These are phyloP conservation scores for Vulpes lagopus DNA, from an alignment of 2,113 vertebrate species.

Conservation along the genomic window DNA sequence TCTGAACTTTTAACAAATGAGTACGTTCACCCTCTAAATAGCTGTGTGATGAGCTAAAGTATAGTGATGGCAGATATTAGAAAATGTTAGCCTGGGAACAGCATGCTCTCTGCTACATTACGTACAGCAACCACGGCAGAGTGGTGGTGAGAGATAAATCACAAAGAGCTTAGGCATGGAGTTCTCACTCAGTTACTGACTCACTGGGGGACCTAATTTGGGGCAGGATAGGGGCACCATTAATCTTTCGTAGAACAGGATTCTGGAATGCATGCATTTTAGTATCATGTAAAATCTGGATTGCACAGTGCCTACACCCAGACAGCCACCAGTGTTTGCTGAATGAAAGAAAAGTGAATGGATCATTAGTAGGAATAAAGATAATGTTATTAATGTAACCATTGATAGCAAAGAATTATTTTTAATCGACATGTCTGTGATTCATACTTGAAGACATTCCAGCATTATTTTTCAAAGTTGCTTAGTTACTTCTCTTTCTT, in stretches of 20 bases:
- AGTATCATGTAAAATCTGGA: not conserved
- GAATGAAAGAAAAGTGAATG: not conserved
- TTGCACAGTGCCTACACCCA: not conserved
- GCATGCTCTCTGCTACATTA: too few species aligned
- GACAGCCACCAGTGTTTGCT: not conserved
- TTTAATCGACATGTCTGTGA: not conserved
- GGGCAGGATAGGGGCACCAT: accelerated
- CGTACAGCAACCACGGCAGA: not conserved
- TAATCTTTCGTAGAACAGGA: not conserved
- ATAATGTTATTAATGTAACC: not conserved
- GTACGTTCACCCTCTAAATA: not conserved
- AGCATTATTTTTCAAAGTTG: not conserved
- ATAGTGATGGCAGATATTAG: not conserved
- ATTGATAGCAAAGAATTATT: not conserved
- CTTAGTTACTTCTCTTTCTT: not conserved
- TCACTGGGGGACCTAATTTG: not conserved
- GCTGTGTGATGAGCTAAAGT: not conserved
- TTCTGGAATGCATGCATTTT: not conserved
- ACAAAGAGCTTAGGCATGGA: not conserved
- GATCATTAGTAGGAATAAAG: not conserved
- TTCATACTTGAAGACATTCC: not conserved
- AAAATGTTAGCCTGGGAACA: not conserved
- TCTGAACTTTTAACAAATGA: not conserved
- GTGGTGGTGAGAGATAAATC: not conserved
- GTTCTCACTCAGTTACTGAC: not conserved